These are phyloP conservation scores for Eilema griseolum DNA, from an alignment of 2,888 invertebrate genomes.

Conservation along the genomic window DNA sequence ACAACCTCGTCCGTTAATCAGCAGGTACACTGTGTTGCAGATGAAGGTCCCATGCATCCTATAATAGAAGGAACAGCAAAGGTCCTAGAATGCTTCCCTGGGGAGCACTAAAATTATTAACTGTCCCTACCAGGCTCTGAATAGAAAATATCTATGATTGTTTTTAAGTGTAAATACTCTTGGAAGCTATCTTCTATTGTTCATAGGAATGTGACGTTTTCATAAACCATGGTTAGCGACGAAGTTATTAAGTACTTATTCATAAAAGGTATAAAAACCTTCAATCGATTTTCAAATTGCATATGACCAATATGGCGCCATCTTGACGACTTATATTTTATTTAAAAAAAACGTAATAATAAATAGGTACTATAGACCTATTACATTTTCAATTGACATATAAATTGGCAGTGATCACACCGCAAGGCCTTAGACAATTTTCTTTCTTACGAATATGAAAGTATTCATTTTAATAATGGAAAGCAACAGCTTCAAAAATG, in stretches of 20 bases:
- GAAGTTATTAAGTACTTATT: too few species aligned
- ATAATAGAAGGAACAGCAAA: too few species aligned
- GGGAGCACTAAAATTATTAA: neutral
- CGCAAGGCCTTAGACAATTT: slow-evolving; percentile 10
- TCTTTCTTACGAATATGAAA: slow-evolving; percentile 23
- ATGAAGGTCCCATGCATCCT: too few species aligned
- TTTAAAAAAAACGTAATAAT: neutral
- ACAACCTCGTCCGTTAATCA: too few species aligned
- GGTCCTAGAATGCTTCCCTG: neutral
- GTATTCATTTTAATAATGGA: slow-evolving; percentile 25
- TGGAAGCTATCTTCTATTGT: too few species aligned
- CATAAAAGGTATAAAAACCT: neutral
- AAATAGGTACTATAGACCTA: neutral
- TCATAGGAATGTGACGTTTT: too few species aligned
- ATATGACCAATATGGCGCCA: neutral
- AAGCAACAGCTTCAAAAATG: slow-evolving; percentile 35
- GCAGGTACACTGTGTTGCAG: too few species aligned
- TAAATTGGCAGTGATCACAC: slow-evolving; percentile 3
- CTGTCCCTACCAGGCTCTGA: neutral
- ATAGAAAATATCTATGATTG: too few species aligned
- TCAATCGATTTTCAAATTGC: neutral
- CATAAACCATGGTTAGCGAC: too few species aligned
- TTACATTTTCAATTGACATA: neutral
- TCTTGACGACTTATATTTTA: neutral
- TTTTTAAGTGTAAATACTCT: too few species aligned